Conservation (phyloP, 92 coral and sea anemone species). For the Meandrina meandrites region DNA sequence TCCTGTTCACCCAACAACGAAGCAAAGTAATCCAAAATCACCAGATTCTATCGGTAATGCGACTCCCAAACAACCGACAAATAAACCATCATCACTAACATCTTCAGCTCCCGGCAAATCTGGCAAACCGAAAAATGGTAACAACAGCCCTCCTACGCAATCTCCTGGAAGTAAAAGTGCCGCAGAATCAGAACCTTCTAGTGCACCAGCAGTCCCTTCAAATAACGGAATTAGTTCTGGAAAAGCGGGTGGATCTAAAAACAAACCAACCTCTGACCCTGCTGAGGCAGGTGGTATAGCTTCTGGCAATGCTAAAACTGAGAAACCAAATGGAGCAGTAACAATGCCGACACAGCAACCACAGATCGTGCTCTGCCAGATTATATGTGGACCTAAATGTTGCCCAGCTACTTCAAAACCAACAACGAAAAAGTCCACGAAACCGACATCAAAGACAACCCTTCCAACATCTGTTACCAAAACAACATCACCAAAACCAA, state of each 20-base stretch:
- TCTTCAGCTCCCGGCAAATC: not conserved
- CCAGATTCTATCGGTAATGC: not conserved
- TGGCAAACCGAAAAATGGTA: not conserved
- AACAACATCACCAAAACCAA: slow-evolving; percentile 4
- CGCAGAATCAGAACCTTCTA: not conserved
- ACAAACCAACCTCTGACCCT: not conserved
- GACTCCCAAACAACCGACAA: not conserved
- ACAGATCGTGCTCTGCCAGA: slow-evolving; percentile 33
- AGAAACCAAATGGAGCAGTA: not conserved
- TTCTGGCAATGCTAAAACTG: not conserved
- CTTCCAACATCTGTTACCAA: not conserved
- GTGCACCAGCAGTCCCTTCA: not conserved
- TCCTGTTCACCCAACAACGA: not conserved
- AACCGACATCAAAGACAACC: not conserved
- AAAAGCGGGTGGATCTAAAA: not conserved
- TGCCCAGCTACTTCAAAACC: not conserved
- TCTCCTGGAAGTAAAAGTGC: too few relatives aligned
- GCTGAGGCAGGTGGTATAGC: not conserved
- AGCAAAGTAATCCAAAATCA: not conserved
- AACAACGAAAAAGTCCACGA: not conserved
- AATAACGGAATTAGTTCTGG: not conserved
- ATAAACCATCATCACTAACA: not conserved
- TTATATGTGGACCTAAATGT: slow-evolving; percentile 34
- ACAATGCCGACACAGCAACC: not conserved
- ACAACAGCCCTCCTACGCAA: not conserved